Percentiles rank a stretch among this genome's conserved stretches.
These are phyloP conservation scores for Salpingus planirostris DNA, from an alignment of 2,888 invertebrate species.

Conservation along the genomic window DNA sequence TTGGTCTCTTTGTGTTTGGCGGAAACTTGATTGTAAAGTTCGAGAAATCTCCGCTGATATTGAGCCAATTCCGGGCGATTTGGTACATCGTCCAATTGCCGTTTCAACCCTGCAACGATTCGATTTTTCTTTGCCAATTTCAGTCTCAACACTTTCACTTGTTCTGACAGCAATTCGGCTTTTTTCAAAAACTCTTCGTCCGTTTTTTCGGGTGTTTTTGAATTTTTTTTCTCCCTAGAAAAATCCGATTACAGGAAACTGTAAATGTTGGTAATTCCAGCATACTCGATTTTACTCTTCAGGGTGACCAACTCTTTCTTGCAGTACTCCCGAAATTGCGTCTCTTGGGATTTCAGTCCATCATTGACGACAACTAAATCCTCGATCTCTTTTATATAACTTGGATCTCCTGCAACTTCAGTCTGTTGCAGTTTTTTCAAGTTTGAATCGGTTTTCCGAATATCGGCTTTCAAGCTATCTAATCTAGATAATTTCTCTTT, in stretches of 20 bases:
- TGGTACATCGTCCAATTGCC: slow-evolving; percentile 88
- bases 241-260: slow-evolving; percentile 18
- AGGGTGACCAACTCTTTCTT: slow-evolving; percentile 52
- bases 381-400: slow-evolving; percentile 48
- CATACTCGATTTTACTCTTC: slow-evolving; percentile 42
- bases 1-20: slow-evolving; percentile 95
- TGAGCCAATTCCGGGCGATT: slow-evolving; percentile 88
- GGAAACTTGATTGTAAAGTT: slow-evolving; percentile 93
- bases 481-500: too few species aligned
- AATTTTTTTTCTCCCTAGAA: slow-evolving; percentile 41
- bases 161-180: slow-evolving; percentile 53
- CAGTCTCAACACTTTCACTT: slow-evolving; percentile 52
- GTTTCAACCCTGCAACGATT: slow-evolving; percentile 68
- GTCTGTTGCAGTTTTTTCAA: slow-evolving; percentile 43
- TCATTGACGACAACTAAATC: slow-evolving; percentile 61
- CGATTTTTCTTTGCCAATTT: slow-evolving; percentile 72
- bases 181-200: slow-evolving; percentile 40
- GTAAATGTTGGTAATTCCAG: slow-evolving; percentile 7
- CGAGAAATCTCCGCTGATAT: slow-evolving; percentile 91
- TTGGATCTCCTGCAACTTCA: slow-evolving; percentile 44
- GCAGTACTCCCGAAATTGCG: slow-evolving; percentile 65
- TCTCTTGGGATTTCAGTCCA: slow-evolving; percentile 61
- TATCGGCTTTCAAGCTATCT: too few species aligned
- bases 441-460: slow-evolving; percentile 39
- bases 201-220: slow-evolving; percentile 37